Base-by-base conservation (phyloP, 2,797 vertebrate genomes). In the Aplochiton taeniatus region DNA sequence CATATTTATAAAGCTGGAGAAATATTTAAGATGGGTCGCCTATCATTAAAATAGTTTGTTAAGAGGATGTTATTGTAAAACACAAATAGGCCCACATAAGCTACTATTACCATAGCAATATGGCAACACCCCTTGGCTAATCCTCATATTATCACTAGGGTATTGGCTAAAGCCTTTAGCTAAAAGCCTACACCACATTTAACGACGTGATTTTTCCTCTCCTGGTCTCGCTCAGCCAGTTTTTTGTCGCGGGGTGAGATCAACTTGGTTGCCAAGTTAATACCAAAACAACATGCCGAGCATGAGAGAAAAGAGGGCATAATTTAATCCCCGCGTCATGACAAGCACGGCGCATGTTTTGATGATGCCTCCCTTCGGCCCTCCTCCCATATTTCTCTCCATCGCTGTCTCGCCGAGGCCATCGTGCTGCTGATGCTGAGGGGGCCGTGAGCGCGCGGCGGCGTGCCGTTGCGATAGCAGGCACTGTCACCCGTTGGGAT, bases 251-350 rank as follows among this genome's bases (percentile, higher is more conserved):
- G 4, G 16, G 9, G n/a, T 42, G 9, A 59, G 16, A 11, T 42
- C 18, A 49, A 49, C 13, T 48, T 46, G 10, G 43, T 17, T 8
- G 61, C 43, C 13, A 43, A 14, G 43, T 55, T 48, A 47, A 31
- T 56, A 55, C 13, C 4, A 52, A 8, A 45, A 54, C 14, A 55
- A 54, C 43, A 45, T 44, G 13, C 48, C 61, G 1, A 46, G 63
- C 58, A 61, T 18, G 69, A 63, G 69, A 58, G n/a, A 73, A 78
- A 76, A 65, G 61, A 68, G 67, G 61, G 63, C 81, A 79, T 80
- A 70, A 74, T 63, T 74, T 82, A 76, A 80, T 83, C 75, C 75
- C 50, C 58, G 73, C 69, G 75, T 72, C 75, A 77, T 71, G 65
- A 76, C 69, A 50, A 67, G 71, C 70, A 63, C 68, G 69, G 68